Conservation (phyloP, 1,140 invertebrate genomes). For the Polyergus mexicanus region DNA sequence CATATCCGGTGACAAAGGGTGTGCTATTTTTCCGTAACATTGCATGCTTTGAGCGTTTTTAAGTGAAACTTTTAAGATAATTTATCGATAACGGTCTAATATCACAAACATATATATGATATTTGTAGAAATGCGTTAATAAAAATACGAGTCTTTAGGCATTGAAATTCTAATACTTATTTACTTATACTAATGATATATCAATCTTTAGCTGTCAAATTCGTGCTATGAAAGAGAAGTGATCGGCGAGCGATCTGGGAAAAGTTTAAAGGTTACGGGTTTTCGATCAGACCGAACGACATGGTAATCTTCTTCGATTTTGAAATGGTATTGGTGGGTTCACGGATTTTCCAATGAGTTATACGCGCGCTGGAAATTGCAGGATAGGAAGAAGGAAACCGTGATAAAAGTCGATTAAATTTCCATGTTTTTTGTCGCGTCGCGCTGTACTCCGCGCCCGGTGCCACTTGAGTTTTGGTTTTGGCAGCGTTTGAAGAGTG, state of each 20-base stretch:
- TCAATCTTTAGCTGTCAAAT: conserved; percentile 1
- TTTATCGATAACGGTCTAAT: background rate
- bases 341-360: conserved; percentile 29
- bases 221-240: conserved; percentile 35
- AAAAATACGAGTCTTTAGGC: background rate
- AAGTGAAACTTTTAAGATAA: conserved; percentile 21
- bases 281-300: conserved; percentile 45
- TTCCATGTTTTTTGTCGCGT: conserved; percentile 76
- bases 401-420: conserved; percentile 77
- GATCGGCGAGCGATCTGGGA: conserved; percentile 16
- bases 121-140: background rate
- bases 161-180: background rate
- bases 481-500: conserved; percentile 82
- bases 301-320: conserved; percentile 60
- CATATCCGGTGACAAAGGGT: conserved; percentile 76
- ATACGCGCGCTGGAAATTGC: conserved; percentile 14
- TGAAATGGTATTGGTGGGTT: background rate
- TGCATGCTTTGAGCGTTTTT: conserved; percentile 52
- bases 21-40: conserved; percentile 73
- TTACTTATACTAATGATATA: conserved; percentile 7
- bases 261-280: conserved; percentile 61
- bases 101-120: background rate
- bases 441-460: conserved; percentile 50
- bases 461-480: conserved; percentile 78
- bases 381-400: conserved; percentile 21